Base-by-base conservation (phyloP, 2,113 vertebrate genomes). In the Glaucomys volans region DNA sequence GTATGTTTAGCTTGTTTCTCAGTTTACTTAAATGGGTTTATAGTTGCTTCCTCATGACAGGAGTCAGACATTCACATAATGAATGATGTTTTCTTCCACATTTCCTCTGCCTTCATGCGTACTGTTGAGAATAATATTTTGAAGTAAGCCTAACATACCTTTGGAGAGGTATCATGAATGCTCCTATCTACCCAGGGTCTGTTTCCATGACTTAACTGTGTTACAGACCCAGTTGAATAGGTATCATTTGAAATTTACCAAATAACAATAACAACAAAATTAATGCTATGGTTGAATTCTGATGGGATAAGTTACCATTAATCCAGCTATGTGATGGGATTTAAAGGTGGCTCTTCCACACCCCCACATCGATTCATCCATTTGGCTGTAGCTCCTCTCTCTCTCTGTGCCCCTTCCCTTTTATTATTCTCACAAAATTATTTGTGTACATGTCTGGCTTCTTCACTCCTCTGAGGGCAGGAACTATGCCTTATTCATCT, bases 1-100 rank as follows among this genome's bases (percentile, higher is more conserved):
- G 35, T 28, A 67, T 92, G 64, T 64, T 92, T 90, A 81, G 16
- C 22, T 59, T 74, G 11, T 35, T 79, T 72, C n/a, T 76, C 85
- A 47, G 20, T 87, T 95, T 91, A 94, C 22, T 79, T 76, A 62
- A 59, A 62, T 81, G 54, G 35, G 16, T 80, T 95, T 96, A 75
- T 59, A 74, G 32, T 86, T 96, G 57, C 26, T 28, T 87, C 32
- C 20, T 90, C 4, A 62, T 62, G 82, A 75, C 13, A 88, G 42
- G 35, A 95, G 37, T 76, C 52, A 66, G 40, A 54, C 1, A 5
- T 90, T 50, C 20, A 66, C 71, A 92, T 95, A 80, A 87, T 9
- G 12, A 3, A 32, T 76, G 40, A 1, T 71, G 8, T 84, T 94
- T 86, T 94, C 44, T 92, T 74, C 18, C 4, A 7, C 54, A 94